Evolutionary conservation across 2,113 vertebrate genomes (phyloP).

Genomic region (Bagarius yarrelli): DNA sequence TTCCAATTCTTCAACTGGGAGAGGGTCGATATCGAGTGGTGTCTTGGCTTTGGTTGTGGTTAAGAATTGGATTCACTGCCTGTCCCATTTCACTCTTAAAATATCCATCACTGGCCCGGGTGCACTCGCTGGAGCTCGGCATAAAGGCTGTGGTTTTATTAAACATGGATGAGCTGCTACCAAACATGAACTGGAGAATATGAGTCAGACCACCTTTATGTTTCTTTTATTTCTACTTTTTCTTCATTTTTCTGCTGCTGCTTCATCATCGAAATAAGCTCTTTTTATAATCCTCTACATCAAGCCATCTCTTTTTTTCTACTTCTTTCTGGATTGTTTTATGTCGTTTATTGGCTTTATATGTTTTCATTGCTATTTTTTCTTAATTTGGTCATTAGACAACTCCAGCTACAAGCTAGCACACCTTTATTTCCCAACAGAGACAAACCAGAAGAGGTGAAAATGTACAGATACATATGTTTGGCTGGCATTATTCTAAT

Average conservation of each 20-base stretch:
- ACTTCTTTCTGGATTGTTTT: not conserved
- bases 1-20: conserved; percentile 48
- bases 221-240: conserved; percentile 3
- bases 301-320: not conserved
- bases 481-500: not conserved
- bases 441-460: not conserved
- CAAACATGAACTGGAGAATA: conserved; percentile 52
- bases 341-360: not conserved
- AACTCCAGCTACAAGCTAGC: not conserved
- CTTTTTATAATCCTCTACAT: not conserved
- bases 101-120: conserved; percentile 44
- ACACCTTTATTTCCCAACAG: not conserved
- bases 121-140: conserved; percentile 22
- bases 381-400: not conserved
- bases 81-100: conserved; percentile 46
- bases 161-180: conserved; percentile 48
- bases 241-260: not conserved
- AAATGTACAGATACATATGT: not conserved
- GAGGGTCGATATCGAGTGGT: conserved; percentile 48
- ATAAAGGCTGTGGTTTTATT: conserved; percentile 55
- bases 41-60: conserved; percentile 54
- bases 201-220: conserved; percentile 39
- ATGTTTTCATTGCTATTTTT: not conserved
- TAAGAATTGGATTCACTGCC: conserved; percentile 49
- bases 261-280: not conserved